Evolutionary conservation across 2,888 invertebrate species (phyloP), one percentile per base, ranked within the genome.

Genomic region (Apamea crenata): DNA sequence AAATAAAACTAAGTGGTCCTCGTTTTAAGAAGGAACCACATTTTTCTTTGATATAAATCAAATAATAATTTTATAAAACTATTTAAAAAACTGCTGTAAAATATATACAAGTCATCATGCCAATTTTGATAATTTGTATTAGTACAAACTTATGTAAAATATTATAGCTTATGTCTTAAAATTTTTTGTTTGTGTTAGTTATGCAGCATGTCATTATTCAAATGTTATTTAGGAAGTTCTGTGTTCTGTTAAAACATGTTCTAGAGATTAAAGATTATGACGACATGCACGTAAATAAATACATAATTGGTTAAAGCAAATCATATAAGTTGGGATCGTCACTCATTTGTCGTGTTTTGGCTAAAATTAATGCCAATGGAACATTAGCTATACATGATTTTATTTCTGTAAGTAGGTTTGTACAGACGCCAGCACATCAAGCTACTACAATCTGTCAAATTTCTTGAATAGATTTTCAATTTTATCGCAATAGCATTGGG

Each of bases 71-170:
- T 29, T 29, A 50, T 47, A 65, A 77, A 80, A 63, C 16, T 29
- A 56, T 36, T 44, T 29, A 50, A 69, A 76, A 68, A 70, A 66
- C 7, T 71, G 59, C 32, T 67, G 21, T 63, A 84, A 65, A 74
- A 61, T 65, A 82, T 73, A 32, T 8, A 82, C 68, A 74, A 86
- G 53, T 72, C 59, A 50, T 69, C 88, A 87, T 86, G 88, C 86
- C 76, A 82, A 80, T 82, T 36, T 79, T 71, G 25, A 50, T 29
- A 77, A 70, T 63, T 76, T 68, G 50, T 61, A 75, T 73, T 76
- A 36, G 40, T 47, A 80, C 47, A 76, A 85, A 74, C 68, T 78
- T 61, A 70, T 10, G 69, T 75, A 65, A 68, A 71, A 67, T 63
- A 74, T 66, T 59, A 40, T 32, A 81, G 53, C 74, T 76, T 50